Evolutionary conservation across 2,888 invertebrate species (phyloP), one percentile per base, ranked within the genome.

Genomic region (Cataglyphis cursor): DNA sequence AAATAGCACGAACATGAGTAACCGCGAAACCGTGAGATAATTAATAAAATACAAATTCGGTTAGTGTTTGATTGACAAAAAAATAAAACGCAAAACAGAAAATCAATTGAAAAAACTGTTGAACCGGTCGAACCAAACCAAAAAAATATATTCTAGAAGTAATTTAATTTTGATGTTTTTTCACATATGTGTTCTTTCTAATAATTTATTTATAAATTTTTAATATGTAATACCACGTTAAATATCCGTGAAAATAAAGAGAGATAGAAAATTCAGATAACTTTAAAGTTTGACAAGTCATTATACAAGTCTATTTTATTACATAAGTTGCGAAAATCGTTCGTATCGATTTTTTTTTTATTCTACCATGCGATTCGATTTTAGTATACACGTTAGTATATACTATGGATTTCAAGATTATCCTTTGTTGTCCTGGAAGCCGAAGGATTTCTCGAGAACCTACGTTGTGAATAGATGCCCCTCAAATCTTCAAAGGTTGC

Each of bases 341-440:
- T 15, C 9, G 24, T 44, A 24, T 78, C 59, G 44, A 44, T 31
- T 61, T 68, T 68, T 68, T 68, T 78, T 59, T 35, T 0, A n/a
- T 15, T 31, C 44, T 21, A 57, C 54, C 35, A 44, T 38, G 44
- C 81, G 64, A 83, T 83, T 78, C 48, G 65, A 80, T 74, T 78
- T 83, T 70, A 65, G 76, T 84, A 74, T 61, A 81, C 74, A 78
- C 44, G 81, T 65, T 48, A 66, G 31, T 89, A 81, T 89, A 81
- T 64, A 81, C 62, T 41, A 64, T 54, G 83, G 76, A 85, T 87
- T 73, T 82, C 62, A 41, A 62, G 89, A 89, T 89, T 88, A 87
- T 89, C 82, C 82, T 88, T 87, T 90, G 83, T 75, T 82, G 83
- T 48, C 48, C 57, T 31, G 59, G 61, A 78, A 84, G 83, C 41